These are phyloP conservation scores for Heliconius ismenius DNA, from an alignment of 2,888 invertebrate genomes.

Conservation along the genomic window DNA sequence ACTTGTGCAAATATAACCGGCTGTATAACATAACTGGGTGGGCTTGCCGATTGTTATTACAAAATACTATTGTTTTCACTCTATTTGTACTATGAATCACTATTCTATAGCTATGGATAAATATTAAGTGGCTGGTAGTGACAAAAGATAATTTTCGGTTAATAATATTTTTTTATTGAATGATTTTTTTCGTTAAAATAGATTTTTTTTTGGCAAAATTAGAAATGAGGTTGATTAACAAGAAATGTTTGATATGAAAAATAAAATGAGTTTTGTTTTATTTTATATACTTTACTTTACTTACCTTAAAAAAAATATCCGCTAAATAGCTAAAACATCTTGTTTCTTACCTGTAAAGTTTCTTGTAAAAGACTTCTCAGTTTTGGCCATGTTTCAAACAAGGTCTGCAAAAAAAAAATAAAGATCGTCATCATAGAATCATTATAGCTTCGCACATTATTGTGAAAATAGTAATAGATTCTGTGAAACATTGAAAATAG, in stretches of 20 bases:
- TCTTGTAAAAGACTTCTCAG: conserved; percentile 78
- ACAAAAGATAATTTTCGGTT: too few relatives aligned
- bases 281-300: too few relatives aligned
- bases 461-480: neutral
- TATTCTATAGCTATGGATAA: neutral
- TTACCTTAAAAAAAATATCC: neutral
- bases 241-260: too few relatives aligned
- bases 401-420: conserved; percentile 58
- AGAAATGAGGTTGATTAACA: too few relatives aligned
- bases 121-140: neutral
- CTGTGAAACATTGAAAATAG: neutral
- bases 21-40: conserved; percentile 14
- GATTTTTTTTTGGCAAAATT: too few relatives aligned
- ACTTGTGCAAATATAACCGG: conserved; percentile 43
- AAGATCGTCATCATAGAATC: conserved; percentile 41
- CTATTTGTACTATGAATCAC: neutral
- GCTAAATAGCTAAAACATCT: neutral
- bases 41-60: conserved; percentile 6
- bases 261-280: too few relatives aligned
- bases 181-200: too few relatives aligned
- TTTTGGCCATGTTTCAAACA: conserved; percentile 78
- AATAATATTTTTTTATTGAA: too few relatives aligned
- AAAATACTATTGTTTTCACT: neutral
- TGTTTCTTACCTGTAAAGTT: conserved; percentile 74
- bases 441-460: neutral